Conservation (phyloP, 2,888 invertebrate species). For the Galerucella pusilla region DNA sequence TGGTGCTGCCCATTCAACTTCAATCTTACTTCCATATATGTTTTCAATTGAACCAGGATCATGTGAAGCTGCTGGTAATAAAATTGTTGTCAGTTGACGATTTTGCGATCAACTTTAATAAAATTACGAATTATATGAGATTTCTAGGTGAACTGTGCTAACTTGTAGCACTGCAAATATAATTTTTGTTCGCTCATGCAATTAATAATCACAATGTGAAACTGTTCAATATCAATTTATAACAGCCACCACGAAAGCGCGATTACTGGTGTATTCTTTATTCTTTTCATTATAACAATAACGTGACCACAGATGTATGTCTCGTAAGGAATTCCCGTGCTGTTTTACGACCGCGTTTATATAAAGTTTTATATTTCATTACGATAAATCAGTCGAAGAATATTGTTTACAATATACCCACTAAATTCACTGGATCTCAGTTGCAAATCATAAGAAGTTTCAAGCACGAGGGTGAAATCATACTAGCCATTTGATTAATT, state of each 20-base stretch:
- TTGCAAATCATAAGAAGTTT: constrained; percentile 22
- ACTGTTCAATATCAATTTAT: constrained; percentile 9
- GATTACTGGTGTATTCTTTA: constrained; percentile 17
- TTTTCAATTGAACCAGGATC: too few relatives aligned
- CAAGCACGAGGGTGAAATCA: neutral
- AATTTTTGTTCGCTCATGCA: too few relatives aligned
- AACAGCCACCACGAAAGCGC: constrained; percentile 9
- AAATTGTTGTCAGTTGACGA: too few relatives aligned
- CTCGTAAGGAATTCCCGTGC: constrained; percentile 51
- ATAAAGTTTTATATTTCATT: constrained; percentile 56
- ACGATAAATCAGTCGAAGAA: constrained; percentile 51
- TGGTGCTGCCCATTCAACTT: too few relatives aligned
- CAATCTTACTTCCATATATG: too few relatives aligned
- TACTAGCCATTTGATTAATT: too few relatives aligned
- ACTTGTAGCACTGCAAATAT: too few relatives aligned
- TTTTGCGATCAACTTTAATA: too few relatives aligned
- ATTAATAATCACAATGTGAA: neutral
- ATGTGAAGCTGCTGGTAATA: too few relatives aligned
- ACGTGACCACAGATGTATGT: constrained; percentile 47
- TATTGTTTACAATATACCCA: constrained; percentile 44
- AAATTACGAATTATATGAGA: too few relatives aligned
- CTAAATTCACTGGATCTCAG: constrained; percentile 26
- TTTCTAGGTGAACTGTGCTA: too few relatives aligned
- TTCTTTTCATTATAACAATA: constrained; percentile 46
- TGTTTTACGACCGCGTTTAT: constrained; percentile 53